Evolutionary conservation across 2,888 invertebrate species (phyloP), one percentile per base, ranked within the genome.

Genomic region (Erebia palarica): DNA sequence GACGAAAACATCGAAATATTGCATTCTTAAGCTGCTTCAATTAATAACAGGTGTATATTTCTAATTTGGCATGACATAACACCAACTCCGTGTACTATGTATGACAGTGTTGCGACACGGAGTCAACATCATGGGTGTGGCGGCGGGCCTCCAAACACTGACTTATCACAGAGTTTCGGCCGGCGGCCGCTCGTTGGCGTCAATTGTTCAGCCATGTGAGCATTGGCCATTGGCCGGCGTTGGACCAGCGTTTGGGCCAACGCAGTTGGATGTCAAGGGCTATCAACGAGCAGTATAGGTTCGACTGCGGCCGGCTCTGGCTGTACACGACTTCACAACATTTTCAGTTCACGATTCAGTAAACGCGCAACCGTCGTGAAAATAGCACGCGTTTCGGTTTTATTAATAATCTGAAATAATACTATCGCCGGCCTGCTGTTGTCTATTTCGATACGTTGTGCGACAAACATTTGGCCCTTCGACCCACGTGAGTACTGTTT

Each of bases 111-210:
- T 14, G 27, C 10, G 27, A 13, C 13, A 5, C 42, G 9, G 42
- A 42, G 70, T 68, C 65, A 60, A 71, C 36, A 36, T 60, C 58
- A 65, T 51, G 77, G 78, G 79, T 74, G 79, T 76, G 76, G 60
- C 78, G 78, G 59, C 79, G 72, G 72, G 79, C 80, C 79, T 74
- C 79, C 76, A 69, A 64, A 73, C 68, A 8, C 53, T 42, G 44
- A 58, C 66, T 66, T 57, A 65, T 65, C 51, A 14, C 47, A 18
- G 16, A 60, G 44, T n/a, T 60, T 60, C 60, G 63, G 49, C 63
- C 44, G 14, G 16, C 59, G n/a, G 42, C n/a, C 42, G 36, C 10
- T 9, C 9, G 8, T 13, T 27, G 53, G 53, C 10, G 18, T 18
- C 18, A 55, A 55, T 58, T 58, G 14, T 27, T 27, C 21, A 21